phyloP scores from a whole-genome alignment of 2,797 vertebrate genomes.

The Champsocephalus esox region DNA sequence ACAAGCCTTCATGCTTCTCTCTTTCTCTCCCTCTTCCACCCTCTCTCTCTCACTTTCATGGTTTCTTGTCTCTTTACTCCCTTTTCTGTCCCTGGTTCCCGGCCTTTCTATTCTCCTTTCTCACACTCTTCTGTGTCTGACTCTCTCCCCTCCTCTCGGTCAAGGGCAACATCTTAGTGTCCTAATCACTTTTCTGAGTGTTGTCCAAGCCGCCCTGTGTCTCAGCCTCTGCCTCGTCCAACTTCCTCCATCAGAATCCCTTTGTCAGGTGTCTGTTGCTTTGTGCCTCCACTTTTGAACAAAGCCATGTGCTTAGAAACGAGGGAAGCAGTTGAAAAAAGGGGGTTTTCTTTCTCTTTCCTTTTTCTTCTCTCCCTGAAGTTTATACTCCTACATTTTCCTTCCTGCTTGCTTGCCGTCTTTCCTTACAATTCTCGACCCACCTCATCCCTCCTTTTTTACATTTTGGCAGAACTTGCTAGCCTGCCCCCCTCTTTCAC shows the following conservation, averaged over 20 bases:
- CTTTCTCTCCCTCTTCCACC: slow-evolving; percentile 45
- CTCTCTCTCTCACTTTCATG: slow-evolving; percentile 61
- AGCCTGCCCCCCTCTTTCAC: slow-evolving; percentile 36
- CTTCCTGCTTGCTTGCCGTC: slow-evolving; percentile 43
- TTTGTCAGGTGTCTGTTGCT: slow-evolving; percentile 60
- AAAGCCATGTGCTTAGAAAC: slow-evolving; percentile 23
- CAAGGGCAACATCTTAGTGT: slow-evolving; percentile 66
- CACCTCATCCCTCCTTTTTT: slow-evolving; percentile 54
- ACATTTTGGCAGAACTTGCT: slow-evolving; percentile 55
- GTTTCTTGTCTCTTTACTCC: slow-evolving; percentile 62
- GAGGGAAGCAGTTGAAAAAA: slow-evolving; percentile 35
- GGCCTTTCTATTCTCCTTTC: slow-evolving; percentile 64
- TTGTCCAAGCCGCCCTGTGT: slow-evolving; percentile 52
- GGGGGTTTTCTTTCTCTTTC: slow-evolving; percentile 16
- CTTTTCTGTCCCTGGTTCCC: slow-evolving; percentile 57
- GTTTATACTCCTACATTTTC: slow-evolving; percentile 48
- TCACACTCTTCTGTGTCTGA: slow-evolving; percentile 55
- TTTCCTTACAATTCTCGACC: slow-evolving; percentile 44
- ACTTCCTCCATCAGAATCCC: slow-evolving; percentile 49
- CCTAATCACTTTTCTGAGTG: slow-evolving; percentile 63
- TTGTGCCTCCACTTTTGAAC: slow-evolving; percentile 36
- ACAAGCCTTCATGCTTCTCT: slow-evolving; percentile 82
- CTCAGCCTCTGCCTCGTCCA: slow-evolving; percentile 46
- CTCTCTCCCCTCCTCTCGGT: slow-evolving; percentile 56
- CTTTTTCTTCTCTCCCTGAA: slow-evolving; percentile 20